A percentile compares a stretch with the other conserved stretches of the same genome.
These are phyloP conservation scores for Acanthosepion lycidas DNA, from an alignment of 2,888 invertebrate species.

Conservation along the genomic window DNA sequence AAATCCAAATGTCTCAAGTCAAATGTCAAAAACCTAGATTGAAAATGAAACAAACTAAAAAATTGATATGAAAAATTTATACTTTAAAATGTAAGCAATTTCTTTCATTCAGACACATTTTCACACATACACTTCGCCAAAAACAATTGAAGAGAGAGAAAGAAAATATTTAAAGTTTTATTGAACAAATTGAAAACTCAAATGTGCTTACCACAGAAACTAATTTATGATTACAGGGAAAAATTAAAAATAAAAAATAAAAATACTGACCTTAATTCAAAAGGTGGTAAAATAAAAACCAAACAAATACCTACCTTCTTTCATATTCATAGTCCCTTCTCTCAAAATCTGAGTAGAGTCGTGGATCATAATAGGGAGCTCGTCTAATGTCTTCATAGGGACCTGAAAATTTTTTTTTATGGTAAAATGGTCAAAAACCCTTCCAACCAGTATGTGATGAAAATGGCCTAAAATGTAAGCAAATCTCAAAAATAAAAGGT, in stretches of 20 bases:
- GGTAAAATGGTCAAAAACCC: not conserved
- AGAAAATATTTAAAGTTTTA: not conserved
- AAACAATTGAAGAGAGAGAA: not conserved
- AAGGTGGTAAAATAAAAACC: not conserved
- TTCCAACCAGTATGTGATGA: not conserved
- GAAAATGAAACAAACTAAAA: not conserved
- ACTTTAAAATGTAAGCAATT: too few relatives aligned
- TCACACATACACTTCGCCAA: too few relatives aligned
- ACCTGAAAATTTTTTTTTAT: conserved; percentile 50
- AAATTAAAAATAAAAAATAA: not conserved
- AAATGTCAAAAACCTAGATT: not conserved
- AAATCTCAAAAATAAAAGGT: not conserved
- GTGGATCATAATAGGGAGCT: conserved; percentile 63
- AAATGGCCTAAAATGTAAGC: not conserved
- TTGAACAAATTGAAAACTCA: not conserved
- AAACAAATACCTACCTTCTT: conserved; percentile 57
- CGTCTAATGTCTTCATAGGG: conserved; percentile 66
- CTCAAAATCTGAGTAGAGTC: conserved; percentile 66
- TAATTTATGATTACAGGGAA: not conserved
- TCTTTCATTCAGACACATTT: too few relatives aligned
- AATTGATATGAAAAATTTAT: too few relatives aligned
- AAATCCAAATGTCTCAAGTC: not conserved
- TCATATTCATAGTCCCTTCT: conserved; percentile 60
- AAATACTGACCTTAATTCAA: not conserved
- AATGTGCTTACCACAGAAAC: not conserved